Evolutionary conservation across 2,797 vertebrate genomes (phyloP), one percentile per base, ranked within the genome.

Genomic region (Ctenopoma multispine): DNA sequence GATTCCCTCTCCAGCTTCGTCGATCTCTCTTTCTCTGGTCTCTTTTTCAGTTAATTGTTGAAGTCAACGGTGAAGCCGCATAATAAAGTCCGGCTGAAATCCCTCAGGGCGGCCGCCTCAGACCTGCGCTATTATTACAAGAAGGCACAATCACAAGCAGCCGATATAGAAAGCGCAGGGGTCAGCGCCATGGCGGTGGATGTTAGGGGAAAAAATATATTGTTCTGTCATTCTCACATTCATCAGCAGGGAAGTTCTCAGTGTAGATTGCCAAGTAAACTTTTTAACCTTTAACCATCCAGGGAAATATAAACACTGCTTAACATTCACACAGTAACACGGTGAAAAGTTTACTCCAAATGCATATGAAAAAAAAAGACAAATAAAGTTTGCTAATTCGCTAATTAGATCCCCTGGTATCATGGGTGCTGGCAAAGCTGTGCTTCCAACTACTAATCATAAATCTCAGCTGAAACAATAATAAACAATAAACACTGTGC

Each of bases 331-430:
- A 63, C 23, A 46, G 47, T 13, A 9, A 53, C 20, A 15, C 2
- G 1, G 14, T 27, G 46, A 24, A 41, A 56, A 53, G 10, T 51
- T 55, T 23, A 21, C 27, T 13, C 18, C 12, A 41, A 53, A 76
- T 27, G n/a, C 27, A 62, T 18, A 3, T 10, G 3, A 20, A 34
- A 20, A 13, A 44, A 62, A 38, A 48, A 6, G 23, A 18, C 21
- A 13, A 54, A 48, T 62, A 55, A 29, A 40, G 23, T 56, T 57
- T 23, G 63, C 17, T 69, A 60, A 81, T 77, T 66, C 2, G n/a
- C 63, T 81, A 83, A 82, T 78, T 75, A 73, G 81, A 31, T 82
- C 68, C 74, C 76, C 29, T 15, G 81, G 24, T 55, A 8, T 62
- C n/a, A 4, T 12, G 1, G 1, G 21, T 55, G 41, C 17, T 62